Evolutionary conservation across 1,140 invertebrate species (phyloP), one percentile per base, ranked within the genome.

Genomic region (Aphaenogaster ashmeadi): DNA sequence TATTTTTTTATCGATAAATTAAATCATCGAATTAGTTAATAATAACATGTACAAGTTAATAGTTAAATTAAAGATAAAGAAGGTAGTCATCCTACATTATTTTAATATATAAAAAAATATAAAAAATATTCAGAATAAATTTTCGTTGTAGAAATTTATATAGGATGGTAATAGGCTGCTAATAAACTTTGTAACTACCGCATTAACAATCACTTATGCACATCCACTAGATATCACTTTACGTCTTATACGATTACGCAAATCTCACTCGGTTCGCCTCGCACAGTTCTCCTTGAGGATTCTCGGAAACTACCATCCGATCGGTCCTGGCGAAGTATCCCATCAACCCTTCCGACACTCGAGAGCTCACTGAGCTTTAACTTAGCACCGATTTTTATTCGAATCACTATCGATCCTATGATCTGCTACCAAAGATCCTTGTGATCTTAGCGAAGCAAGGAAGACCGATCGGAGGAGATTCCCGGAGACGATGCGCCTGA

Each of bases 191-290:
- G 18, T 41, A 67, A 56, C 5, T 80, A 80, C 8, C 7, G 13
- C 2, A n/a, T 83, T 60, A 36, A 47, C 0, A 21, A 67, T 13
- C 67, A 72, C 27, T 60, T 44, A 5, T 44, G 9, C 52, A 60
- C 54, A 47, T 41, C 50, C 80, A 75, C 54, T 18, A 84, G 18
- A 15, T 75, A 84, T 60, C 54, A 84, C 80, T 84, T 75, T 21
- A 56, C 67, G 8, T 36, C 7, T 74, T n/a, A 47, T 47, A 47
- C 18, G 21, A 72, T 74, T 72, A 47, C 27, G 54, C 27, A 75
- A 75, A 75, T n/a, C 52, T 60, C 33, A 60, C 27, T n/a, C 0
- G 27, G 8, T 50, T 74, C 36, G n/a, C n/a, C 44, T 60, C n/a
- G 54, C 69, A 81, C 50, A 60, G 1, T 47, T 84, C 13, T 72